Evolutionary conservation across 2,797 vertebrate genomes (phyloP).

Genomic region (Pangasius larnaudii): DNA sequence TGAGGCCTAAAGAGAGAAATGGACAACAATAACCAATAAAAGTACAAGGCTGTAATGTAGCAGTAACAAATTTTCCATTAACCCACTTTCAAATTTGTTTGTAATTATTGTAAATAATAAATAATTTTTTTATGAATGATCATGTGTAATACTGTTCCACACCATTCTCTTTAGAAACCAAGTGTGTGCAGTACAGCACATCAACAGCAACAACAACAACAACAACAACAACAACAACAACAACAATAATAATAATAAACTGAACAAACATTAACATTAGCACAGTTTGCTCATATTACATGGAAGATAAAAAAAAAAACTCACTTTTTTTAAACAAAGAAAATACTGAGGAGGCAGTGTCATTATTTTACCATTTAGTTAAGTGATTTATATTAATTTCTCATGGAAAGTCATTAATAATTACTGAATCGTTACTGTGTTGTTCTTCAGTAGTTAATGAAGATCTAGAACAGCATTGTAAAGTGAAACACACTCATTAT

Average conservation of each 20-base stretch:
- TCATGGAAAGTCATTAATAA: not conserved
- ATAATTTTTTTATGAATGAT: not conserved
- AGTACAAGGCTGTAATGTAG: not conserved
- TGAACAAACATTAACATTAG: not conserved
- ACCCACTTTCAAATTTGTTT: not conserved
- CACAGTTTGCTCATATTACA: not conserved
- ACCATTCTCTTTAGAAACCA: not conserved
- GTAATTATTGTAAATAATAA: not conserved
- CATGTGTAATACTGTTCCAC: not conserved
- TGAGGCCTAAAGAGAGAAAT: not conserved
- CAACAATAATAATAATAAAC: not conserved
- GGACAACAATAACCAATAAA: not conserved
- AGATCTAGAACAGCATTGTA: not conserved
- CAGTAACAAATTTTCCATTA: not conserved
- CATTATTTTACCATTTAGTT: not conserved
- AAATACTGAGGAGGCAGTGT: not conserved
- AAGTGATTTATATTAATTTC: not conserved
- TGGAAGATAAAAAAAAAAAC: not conserved
- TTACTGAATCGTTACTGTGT: not conserved
- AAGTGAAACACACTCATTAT: not conserved
- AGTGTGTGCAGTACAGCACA: not conserved
- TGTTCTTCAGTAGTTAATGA: not conserved
- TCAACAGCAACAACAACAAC: no score
- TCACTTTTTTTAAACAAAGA: not conserved
- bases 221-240: not conserved